These are phyloP conservation scores for Metopia argyrocephala DNA, from an alignment of 2,888 invertebrate genomes.

Conservation along the genomic window DNA sequence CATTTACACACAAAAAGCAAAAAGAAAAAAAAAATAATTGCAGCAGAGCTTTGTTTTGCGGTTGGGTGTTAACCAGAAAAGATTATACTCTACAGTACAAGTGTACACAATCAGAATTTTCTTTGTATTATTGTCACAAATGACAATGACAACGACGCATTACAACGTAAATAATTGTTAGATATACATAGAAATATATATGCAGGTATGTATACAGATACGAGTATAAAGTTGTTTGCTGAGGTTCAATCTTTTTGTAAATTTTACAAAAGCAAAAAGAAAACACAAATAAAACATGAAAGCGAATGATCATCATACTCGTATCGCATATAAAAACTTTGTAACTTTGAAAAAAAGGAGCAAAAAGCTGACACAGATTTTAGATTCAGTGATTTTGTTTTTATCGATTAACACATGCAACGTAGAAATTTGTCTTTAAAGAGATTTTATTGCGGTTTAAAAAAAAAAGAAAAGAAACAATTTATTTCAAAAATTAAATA, in stretches of 20 bases:
- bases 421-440: neutral
- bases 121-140: constrained; percentile 18
- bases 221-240: constrained; percentile 6
- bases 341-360: neutral
- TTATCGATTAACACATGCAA: neutral
- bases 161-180: constrained; percentile 17
- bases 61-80: constrained; percentile 24
- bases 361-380: neutral
- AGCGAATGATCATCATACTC: neutral
- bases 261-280: neutral
- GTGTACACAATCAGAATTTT: neutral
- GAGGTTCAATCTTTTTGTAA: constrained; percentile 7
- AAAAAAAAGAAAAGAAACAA: too few relatives aligned
- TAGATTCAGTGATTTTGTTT: neutral
- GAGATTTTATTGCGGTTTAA: neutral
- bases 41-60: constrained; percentile 3
- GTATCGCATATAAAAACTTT: neutral
- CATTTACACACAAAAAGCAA: neutral
- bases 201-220: neutral
- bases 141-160: neutral
- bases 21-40: neutral
- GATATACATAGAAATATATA: neutral
- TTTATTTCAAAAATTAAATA: neutral
- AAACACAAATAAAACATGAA: neutral
- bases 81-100: neutral